Base-by-base conservation (phyloP, 2,113 vertebrate genomes). In the Pao palembangensis region DNA sequence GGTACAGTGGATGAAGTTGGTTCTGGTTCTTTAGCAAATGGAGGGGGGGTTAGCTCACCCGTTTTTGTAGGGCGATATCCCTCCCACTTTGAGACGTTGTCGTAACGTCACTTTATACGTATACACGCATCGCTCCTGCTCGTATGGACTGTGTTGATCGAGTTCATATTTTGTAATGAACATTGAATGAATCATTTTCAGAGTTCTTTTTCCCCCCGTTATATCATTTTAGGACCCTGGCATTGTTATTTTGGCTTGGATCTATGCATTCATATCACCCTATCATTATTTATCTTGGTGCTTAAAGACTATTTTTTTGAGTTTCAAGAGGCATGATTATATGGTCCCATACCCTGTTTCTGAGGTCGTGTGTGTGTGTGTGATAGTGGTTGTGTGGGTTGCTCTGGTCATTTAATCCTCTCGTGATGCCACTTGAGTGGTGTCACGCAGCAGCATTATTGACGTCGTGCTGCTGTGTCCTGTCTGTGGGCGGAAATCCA, bases 61-160 rank as follows among this genome's bases (percentile, higher is more conserved):
- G 50, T 80, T 89, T 91, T 89, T 88, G 86, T 90, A 87, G 74
- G 75, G 73, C 67, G 71, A 84, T 81, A 88, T 86, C 91, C 89
- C 90, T 86, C 91, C 91, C 90, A 90, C 88, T 89, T 73, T 55
- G 58, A 83, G 58, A 90, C 90, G 89, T 88, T 80, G 78, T 69
- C 41, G 55, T 14, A 58, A 80, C 91, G 90, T 92, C 91, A 92
- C 78, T 55, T 53, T 73, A 12, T 82, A 83, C 86, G 87, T 81
- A 51, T 59, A 64, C 67, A 34, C 15, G 55, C 38, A 25, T 62
- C 48, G 19, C 62, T 63, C 51, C 58, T 47, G 44, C 73, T 70
- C 81, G 68, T 84, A 77, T 69, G 68, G 61, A 65, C 59, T 61
- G 6, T 62, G 52, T 55, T 5, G 19, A 69, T 49, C 47, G 14